Evolutionary conservation across 2,113 vertebrate genomes (phyloP), one percentile per base, ranked within the genome.

Genomic region (Geococcyx californianus): DNA sequence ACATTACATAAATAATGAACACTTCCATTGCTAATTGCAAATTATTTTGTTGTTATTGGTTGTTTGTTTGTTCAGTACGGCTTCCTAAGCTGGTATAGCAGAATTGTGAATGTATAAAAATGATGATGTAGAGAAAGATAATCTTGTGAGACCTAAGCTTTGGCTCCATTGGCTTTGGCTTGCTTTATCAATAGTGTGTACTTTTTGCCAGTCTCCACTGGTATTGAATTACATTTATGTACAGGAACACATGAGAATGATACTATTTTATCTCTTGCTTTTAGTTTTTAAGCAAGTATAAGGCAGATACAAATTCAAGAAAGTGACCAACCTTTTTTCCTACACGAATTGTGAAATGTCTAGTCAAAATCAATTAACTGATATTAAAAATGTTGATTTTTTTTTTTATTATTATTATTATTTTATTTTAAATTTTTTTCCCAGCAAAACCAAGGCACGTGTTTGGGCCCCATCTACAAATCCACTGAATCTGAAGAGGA

Each of bases 11-110:
- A 80, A 28, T 40, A 40, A 3, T 33, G 60, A 73, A 59, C 16
- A 40, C 82, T 67, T 75, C 31, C 29, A 66, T 49, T 69, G 42
- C 25, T 67, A 81, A 28, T 58, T 80, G n/a, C 6, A 45, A 28
- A 4, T 42, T 9, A 31, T 55, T 55, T 55, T 33, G 29, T 54
- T 54, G 28, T 54, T 52, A 13, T 55, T 55, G 51, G 29, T 55
- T 52, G 8, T 26, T 44, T 76, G 87, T 74, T 94, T 93, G 89
- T 93, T 94, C 64, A 87, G 52, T 75, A 54, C 63, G 33, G 34
- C 29, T 81, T 79, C 51, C 44, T 75, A 2, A 66, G 34, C 63
- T 70, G 29, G 34, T 66, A 79, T 84, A 45, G 47, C 62, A 76
- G 34, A 76, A 63, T 80, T 87, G 40, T 29, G 34, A 47, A 64